A percentile compares a stretch with the other conserved stretches of the same genome.
These are phyloP conservation scores for Urophycis tenuis DNA, from an alignment of 2,797 vertebrate genomes.

Conservation along the genomic window DNA sequence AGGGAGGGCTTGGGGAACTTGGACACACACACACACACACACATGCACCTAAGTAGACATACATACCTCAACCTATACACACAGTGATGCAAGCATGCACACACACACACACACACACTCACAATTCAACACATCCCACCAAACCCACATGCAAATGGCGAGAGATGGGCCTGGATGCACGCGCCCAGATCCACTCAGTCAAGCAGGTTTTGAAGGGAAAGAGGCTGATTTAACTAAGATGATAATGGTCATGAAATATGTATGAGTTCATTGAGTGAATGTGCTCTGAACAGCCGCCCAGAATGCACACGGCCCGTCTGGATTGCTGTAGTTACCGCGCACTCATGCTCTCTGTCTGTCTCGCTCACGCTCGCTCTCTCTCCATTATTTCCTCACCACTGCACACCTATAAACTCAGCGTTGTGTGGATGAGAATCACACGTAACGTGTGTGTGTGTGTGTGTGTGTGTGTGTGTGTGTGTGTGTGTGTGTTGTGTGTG, in stretches of 20 bases:
- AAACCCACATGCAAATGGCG: not conserved
- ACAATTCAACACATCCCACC: not conserved
- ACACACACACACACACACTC: not conserved
- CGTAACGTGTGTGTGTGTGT: not conserved
- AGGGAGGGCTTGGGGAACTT: not conserved
- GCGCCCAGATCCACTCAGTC: not conserved
- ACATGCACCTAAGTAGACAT: not conserved
- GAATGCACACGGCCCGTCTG: conserved; percentile 22
- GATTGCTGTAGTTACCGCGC: conserved; percentile 25
- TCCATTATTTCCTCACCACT: not conserved
- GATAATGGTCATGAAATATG: conserved; percentile 46
- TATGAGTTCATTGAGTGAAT: conserved; percentile 47
- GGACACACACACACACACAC: not conserved
- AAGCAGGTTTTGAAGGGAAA: conserved; percentile 31
- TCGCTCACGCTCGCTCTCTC: not conserved
- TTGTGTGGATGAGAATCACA: not conserved
- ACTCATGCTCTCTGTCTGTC: conserved; percentile 6
- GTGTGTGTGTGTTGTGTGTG: too few relatives aligned
- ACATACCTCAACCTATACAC: not conserved
- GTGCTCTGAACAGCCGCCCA: conserved; percentile 34
- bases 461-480: too few relatives aligned
- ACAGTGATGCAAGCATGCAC: not conserved
- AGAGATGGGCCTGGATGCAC: not conserved
- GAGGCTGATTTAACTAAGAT: conserved; percentile 40
- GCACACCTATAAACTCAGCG: not conserved